Evolutionary conservation across 2,113 vertebrate species (phyloP), one percentile per base, ranked within the genome.

Genomic region (Phyllostomus hastatus): DNA sequence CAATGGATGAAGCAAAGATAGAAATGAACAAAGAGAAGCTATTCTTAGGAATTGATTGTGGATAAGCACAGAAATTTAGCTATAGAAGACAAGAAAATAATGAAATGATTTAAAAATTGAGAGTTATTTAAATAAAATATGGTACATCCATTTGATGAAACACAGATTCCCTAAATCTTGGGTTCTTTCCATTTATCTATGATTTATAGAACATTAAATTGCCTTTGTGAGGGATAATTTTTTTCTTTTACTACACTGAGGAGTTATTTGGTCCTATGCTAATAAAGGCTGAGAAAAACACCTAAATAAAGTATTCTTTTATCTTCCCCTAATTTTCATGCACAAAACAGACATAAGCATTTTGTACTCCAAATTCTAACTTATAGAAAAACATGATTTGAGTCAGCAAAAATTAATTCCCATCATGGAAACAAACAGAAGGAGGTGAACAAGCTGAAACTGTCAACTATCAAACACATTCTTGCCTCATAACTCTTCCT

Each of bases 341-440:
- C 48, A 24, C 33, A 80, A 88, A 92, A 73, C 43, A 88, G 33
- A 52, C 6, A 78, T 52, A 78, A 78, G 43, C 28, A 48, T 22
- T 83, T 26, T 79, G 12, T 76, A n/a, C 20, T 89, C 15, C 43
- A 82, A 69, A 66, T 4, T 41, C 38, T 28, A 89, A n/a, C 14
- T 38, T 79, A 59, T 3, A 79, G 43, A 41, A 28, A 88, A 75
- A 43, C 31, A n/a, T 75, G 43, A 28, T 33, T 52, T 61, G 66
- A 83, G 33, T 89, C n/a, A 46, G 59, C 35, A 82, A 84, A 96
- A 95, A 46, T 80, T 28, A 89, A 90, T 89, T 96, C 31, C 24
- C 52, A 41, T 57, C 16, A 16, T 4, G 11, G 54, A 93, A 88
- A 35, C 20, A 41, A 92, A 82, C 9, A 33, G 38, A 80, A 48